Conservation (phyloP, 1,140 invertebrate species). For the Trichoplusia ni region DNA sequence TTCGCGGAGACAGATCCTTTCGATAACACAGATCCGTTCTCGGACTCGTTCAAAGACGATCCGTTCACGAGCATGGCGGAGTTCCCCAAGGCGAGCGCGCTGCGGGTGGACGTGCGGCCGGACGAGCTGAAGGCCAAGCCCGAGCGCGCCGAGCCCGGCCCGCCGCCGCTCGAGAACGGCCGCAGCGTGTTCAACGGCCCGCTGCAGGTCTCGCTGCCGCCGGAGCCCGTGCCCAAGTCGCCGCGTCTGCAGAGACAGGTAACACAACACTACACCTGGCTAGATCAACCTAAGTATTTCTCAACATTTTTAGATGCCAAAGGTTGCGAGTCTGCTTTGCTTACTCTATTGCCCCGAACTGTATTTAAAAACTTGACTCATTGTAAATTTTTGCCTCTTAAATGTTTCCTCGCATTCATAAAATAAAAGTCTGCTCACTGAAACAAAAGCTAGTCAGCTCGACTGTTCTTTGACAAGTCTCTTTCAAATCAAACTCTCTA, state of each 20-base stretch:
- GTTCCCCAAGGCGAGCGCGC: constrained; percentile 61
- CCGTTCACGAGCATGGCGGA: constrained; percentile 82
- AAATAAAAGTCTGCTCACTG: too few species aligned
- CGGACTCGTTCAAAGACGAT: constrained; percentile 82
- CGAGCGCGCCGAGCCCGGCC: constrained; percentile 41
- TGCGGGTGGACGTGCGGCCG: constrained; percentile 51
- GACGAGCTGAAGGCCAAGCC: constrained; percentile 58
- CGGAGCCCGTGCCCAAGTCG: constrained; percentile 81
- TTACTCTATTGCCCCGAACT: too few species aligned
- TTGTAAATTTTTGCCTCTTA: too few species aligned
- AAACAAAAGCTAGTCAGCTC: too few species aligned
- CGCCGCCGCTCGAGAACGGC: constrained; percentile 40
- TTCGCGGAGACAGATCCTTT: constrained; percentile 88
- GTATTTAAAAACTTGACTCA: too few species aligned
- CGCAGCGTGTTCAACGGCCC: constrained; percentile 82
- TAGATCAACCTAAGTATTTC: too few species aligned
- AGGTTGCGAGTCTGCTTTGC: too few species aligned
- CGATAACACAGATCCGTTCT: constrained; percentile 85
- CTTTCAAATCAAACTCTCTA: too few species aligned
- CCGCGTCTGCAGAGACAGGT: constrained; percentile 76
- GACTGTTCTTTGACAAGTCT: too few species aligned
- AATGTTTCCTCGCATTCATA: too few species aligned
- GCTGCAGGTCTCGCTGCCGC: constrained; percentile 85
- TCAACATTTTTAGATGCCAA: too few species aligned
- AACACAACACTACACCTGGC: too few species aligned